Evolutionary conservation across 2,888 invertebrate species (phyloP).

Genomic region (Mantis religiosa): DNA sequence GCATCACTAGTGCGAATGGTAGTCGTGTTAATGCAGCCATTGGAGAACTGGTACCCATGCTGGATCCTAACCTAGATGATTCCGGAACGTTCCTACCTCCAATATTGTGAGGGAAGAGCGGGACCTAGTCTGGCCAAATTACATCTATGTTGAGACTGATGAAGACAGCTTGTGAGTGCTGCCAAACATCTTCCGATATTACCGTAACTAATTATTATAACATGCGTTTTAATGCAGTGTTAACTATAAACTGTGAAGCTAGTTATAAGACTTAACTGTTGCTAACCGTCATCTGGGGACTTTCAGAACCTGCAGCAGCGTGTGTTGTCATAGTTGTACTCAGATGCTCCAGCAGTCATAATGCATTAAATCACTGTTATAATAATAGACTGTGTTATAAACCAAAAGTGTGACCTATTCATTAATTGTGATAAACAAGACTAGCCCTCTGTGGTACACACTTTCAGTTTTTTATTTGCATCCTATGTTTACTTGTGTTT

Average conservation of each 20-base stretch:
- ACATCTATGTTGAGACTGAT: neutral
- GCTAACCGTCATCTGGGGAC: neutral
- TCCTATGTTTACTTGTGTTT: neutral
- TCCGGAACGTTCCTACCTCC: conserved; percentile 61
- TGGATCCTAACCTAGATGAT: conserved; percentile 55
- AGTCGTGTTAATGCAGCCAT: conserved; percentile 35
- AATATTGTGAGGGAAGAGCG: conserved; percentile 49
- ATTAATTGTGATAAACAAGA: conserved; percentile 23
- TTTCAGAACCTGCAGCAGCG: neutral
- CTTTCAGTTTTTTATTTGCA: neutral
- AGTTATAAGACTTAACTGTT: neutral
- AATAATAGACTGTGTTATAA: neutral
- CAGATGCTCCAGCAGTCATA: neutral
- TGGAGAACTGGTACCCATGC: conserved; percentile 40
- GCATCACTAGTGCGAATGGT: conserved; percentile 34
- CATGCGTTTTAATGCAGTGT: neutral
- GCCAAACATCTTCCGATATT: neutral
- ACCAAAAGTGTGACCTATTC: conserved; percentile 19
- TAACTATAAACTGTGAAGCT: neutral
- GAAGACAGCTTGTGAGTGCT: neutral
- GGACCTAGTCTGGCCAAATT: neutral
- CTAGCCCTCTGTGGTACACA: conserved; percentile 8
- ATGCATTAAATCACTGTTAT: neutral
- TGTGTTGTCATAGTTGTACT: neutral
- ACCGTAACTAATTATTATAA: neutral